These are phyloP conservation scores for Euphysa ruthae DNA, from an alignment of 30 jellyfish, hydroid and myxozoan genomes.

Conservation along the genomic window DNA sequence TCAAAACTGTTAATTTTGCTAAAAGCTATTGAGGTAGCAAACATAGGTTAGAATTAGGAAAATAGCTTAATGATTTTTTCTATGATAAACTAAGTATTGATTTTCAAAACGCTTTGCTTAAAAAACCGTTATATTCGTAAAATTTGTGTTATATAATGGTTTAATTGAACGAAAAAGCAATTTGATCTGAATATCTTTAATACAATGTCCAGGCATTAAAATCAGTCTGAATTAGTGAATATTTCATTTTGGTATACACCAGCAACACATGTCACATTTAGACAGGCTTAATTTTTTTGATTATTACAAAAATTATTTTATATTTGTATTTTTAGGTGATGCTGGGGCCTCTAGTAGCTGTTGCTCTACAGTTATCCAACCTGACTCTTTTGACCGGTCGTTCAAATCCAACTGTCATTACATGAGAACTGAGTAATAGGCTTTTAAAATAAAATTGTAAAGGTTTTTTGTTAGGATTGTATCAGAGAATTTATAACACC, in stretches of 20 bases:
- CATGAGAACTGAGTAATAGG: slow-evolving; percentile 35
- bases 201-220: not conserved
- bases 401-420: slow-evolving; percentile 73
- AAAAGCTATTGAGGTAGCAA: too few species aligned
- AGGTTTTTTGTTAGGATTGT: too few species aligned
- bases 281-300: too few species aligned
- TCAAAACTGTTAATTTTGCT: not conserved
- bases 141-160: too few species aligned
- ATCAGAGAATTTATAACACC: too few species aligned
- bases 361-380: slow-evolving; percentile 51
- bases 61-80: too few species aligned
- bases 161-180: not conserved
- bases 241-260: not conserved
- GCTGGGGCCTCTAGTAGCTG: slow-evolving; percentile 51
- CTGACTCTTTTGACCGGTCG: slow-evolving; percentile 67
- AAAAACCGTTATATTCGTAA: too few species aligned
- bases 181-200: not conserved
- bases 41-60: too few species aligned
- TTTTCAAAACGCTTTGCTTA: too few species aligned
- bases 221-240: too few species aligned
- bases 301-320: not conserved
- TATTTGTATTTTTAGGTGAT: slow-evolving; percentile 39
- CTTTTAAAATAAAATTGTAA: too few species aligned
- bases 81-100: too few species aligned
- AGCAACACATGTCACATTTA: not conserved